Conservation (phyloP, 2,797 vertebrate species). For the Enteromius fasciolatus region DNA sequence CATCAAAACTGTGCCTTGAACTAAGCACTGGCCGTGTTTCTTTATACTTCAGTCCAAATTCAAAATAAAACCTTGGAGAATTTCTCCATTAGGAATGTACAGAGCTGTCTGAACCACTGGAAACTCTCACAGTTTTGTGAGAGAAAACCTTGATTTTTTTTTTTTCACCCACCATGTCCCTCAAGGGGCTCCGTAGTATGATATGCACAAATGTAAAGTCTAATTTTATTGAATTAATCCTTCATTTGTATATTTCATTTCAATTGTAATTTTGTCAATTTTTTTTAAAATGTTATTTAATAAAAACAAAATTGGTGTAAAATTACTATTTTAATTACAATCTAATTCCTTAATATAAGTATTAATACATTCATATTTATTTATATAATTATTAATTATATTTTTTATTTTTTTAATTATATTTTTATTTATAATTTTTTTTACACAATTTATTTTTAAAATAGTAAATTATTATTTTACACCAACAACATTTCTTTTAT, state of each 20-base stretch:
- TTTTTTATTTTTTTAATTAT: not conserved
- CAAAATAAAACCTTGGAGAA: too few relatives aligned
- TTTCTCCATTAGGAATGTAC: too few relatives aligned
- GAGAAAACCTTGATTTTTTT: too few relatives aligned
- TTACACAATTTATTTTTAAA: not conserved
- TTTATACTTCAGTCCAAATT: too few relatives aligned
- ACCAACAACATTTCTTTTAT: not conserved
- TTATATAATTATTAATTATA: not conserved
- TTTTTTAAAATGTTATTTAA: not conserved
- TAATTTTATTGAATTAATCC: not conserved
- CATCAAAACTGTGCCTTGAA: too few relatives aligned
- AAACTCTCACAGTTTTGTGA: too few relatives aligned
- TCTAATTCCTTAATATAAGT: too few relatives aligned
- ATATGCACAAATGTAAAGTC: not conserved
- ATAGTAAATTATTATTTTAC: not conserved
- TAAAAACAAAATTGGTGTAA: not conserved
- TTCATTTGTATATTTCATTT: not conserved
- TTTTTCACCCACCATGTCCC: too few relatives aligned
- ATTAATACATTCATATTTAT: not conserved
- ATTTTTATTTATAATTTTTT: not conserved
- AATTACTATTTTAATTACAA: not conserved
- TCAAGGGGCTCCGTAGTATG: too few relatives aligned
- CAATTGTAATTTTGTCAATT: not conserved
- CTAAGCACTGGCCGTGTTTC: too few relatives aligned
- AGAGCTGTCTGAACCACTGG: too few relatives aligned